phyloP scores from a whole-genome alignment of 2,113 vertebrate genomes.

The Oncorhynchus clarkii region DNA sequence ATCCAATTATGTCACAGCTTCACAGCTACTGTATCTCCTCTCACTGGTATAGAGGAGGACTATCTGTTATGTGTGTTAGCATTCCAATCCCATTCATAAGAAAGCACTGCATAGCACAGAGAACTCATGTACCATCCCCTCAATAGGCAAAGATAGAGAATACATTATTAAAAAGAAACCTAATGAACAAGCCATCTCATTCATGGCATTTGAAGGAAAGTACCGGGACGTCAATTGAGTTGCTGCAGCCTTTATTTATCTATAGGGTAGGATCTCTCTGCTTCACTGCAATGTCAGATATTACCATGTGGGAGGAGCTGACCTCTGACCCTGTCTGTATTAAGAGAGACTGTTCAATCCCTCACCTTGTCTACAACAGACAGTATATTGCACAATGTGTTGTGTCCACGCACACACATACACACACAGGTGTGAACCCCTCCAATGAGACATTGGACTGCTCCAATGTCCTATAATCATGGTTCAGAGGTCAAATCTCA shows the following conservation, averaged over 20 bases:
- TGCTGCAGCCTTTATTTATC: background rate
- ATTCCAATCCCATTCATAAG: background rate
- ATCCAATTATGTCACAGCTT: background rate
- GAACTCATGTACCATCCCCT: background rate
- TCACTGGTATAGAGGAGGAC: background rate
- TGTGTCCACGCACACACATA: no score
- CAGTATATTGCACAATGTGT: background rate
- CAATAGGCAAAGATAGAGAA: background rate
- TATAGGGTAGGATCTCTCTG: background rate
- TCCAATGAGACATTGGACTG: no score
- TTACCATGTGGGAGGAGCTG: background rate
- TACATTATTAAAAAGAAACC: no score
- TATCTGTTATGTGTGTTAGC: background rate
- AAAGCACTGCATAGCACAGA: background rate
- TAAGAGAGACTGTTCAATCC: background rate
- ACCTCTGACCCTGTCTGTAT: background rate
- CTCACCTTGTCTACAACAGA: background rate
- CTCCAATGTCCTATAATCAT: no score
- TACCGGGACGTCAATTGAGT: background rate
- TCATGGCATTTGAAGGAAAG: background rate
- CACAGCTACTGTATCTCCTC: background rate
- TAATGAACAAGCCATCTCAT: background rate
- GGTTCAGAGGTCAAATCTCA: background rate
- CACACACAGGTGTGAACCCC: no score
- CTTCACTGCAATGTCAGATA: background rate